Conservation (phyloP, 2,888 invertebrate species). For the Cylloceria caligata region DNA sequence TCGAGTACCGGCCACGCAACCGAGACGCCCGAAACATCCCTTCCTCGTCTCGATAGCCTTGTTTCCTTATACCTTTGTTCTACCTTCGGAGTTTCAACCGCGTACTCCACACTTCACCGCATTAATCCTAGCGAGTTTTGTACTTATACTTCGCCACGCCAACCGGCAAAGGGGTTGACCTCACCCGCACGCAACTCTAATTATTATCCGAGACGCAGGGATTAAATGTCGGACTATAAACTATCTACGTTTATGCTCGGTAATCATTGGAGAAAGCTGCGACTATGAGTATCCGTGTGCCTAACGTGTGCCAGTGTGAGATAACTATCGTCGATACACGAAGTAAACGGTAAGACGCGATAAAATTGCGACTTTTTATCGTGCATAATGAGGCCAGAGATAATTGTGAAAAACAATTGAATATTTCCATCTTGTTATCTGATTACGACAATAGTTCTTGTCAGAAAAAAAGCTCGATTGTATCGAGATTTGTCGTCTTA, state of each 20-base stretch:
- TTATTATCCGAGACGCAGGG: conserved; percentile 46
- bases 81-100: conserved; percentile 48
- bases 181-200: conserved; percentile 55
- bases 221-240: conserved; percentile 46
- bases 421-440: not conserved
- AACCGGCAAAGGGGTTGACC: conserved; percentile 41
- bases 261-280: conserved; percentile 40
- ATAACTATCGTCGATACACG: not conserved
- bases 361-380: not conserved
- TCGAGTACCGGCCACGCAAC: conserved; percentile 63
- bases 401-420: not conserved
- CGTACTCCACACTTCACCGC: not conserved
- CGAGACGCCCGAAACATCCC: conserved; percentile 44
- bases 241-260: conserved; percentile 7
- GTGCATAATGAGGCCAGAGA: not conserved
- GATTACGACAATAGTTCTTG: not conserved
- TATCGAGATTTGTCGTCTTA: not conserved
- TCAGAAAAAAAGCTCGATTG: not conserved
- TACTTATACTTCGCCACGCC: conserved; percentile 17
- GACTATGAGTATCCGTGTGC: conserved; percentile 41
- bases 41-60: conserved; percentile 47
- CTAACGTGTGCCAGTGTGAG: not conserved
- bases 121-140: conserved; percentile 50
- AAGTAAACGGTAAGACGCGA: not conserved
- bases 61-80: conserved; percentile 61